Evolutionary conservation across 2,888 invertebrate species (phyloP).

Genomic region (Sinodicranocentrus sp.): DNA sequence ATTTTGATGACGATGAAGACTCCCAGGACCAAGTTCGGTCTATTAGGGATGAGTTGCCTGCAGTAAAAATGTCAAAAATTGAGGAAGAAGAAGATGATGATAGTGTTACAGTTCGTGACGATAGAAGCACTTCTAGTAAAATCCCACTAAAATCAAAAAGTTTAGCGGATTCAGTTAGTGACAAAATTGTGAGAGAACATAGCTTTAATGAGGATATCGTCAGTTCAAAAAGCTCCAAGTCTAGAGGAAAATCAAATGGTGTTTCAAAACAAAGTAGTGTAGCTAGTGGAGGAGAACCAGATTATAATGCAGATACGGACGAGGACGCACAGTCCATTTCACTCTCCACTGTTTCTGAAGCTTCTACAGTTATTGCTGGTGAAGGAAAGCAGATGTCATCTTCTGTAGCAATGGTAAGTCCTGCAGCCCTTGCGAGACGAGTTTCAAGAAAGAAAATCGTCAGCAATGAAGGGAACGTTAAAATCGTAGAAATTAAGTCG

Average conservation of each 20-base stretch:
- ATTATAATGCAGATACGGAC: conserved; percentile 67
- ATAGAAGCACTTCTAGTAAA: conserved; percentile 14
- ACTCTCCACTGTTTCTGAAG: conserved; percentile 71
- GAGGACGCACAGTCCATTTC: conserved; percentile 69
- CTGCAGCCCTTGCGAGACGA: conserved; percentile 33
- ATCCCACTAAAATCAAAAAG: conserved; percentile 20
- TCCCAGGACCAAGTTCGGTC: conserved; percentile 58
- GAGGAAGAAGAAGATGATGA: conserved; percentile 64
- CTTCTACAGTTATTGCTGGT: conserved; percentile 71
- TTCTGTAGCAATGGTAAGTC: conserved; percentile 62
- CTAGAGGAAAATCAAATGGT: conserved; percentile 37
- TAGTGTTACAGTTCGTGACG: conserved; percentile 37
- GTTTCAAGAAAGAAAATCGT: conserved; percentile 55
- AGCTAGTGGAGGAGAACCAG: conserved; percentile 34
- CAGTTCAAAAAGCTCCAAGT: not conserved
- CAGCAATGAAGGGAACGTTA: conserved; percentile 74
- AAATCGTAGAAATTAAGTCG: conserved; percentile 83
- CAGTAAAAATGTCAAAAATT: conserved; percentile 65
- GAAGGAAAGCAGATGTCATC: conserved; percentile 29
- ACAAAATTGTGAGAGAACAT: conserved; percentile 17
- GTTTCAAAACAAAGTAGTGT: conserved; percentile 29
- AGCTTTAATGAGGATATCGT: not conserved
- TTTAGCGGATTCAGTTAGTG: conserved; percentile 9
- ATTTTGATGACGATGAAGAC: conserved; percentile 74
- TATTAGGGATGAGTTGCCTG: conserved; percentile 50